phyloP scores from a whole-genome alignment of 2,888 invertebrate genomes.

The Epirrhoe alternata region DNA sequence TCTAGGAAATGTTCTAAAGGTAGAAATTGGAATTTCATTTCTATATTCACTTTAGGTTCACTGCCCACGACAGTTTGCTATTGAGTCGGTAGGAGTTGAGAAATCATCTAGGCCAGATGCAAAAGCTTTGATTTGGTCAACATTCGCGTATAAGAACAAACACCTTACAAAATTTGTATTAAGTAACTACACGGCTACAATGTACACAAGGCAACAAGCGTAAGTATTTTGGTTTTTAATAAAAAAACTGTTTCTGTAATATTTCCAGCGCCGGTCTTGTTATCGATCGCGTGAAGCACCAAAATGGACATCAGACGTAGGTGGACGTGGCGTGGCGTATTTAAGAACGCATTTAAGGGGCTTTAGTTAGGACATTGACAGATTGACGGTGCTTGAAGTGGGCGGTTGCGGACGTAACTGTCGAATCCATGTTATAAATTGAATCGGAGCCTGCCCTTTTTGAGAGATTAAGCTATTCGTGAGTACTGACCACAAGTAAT shows the following conservation, averaged over 20 bases:
- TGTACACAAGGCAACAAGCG: too few species aligned
- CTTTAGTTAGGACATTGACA: constrained; percentile 77
- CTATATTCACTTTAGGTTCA: background rate
- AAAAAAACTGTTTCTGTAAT: background rate
- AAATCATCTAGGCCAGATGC: too few species aligned
- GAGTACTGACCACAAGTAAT: constrained; percentile 18
- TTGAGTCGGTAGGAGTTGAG: too few species aligned
- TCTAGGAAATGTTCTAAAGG: background rate
- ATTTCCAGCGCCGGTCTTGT: constrained; percentile 46
- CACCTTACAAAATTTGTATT: too few species aligned
- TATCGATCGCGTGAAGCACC: constrained; percentile 62
- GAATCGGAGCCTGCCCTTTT: constrained; percentile 50
- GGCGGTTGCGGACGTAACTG: constrained; percentile 54
- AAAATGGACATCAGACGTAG: constrained; percentile 62
- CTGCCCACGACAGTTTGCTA: background rate
- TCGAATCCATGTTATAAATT: constrained; percentile 65
- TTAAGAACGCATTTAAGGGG: constrained; percentile 77
- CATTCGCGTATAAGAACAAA: too few species aligned
- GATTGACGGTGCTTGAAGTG: constrained; percentile 66
- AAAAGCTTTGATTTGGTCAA: too few species aligned
- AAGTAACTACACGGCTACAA: too few species aligned
- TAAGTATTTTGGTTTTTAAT: background rate
- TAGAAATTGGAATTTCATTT: background rate
- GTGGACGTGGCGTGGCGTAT: constrained; percentile 58
- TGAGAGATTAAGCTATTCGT: constrained; percentile 40